Evolutionary conservation across 2,113 vertebrate genomes (phyloP).

Genomic region (Notothenia rossii): DNA sequence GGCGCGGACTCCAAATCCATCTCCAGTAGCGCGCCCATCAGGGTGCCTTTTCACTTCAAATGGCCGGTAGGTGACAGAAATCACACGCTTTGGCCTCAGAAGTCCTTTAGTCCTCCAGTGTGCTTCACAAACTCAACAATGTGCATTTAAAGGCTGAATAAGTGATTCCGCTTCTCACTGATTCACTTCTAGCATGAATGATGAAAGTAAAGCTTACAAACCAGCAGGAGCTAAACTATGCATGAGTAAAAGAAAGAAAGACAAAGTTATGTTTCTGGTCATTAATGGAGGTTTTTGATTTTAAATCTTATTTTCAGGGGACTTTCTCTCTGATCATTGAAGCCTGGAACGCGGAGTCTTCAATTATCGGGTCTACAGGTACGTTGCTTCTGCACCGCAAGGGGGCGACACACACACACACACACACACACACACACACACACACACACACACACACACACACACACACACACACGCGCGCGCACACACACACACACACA

Average conservation of each 20-base stretch:
- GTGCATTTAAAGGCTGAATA: too few relatives aligned
- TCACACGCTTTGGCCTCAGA: not conserved
- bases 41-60: constrained; percentile 87
- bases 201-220: too few relatives aligned
- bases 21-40: constrained; percentile 80
- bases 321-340: constrained; percentile 90
- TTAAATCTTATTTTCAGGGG: constrained; percentile 73
- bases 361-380: constrained; percentile 84
- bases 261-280: not conserved
- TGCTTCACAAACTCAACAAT: too few relatives aligned
- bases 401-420: constrained; percentile 38
- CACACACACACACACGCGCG: too few relatives aligned
- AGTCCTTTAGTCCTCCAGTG: not conserved
- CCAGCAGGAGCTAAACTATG: too few relatives aligned
- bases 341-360: constrained; percentile 86
- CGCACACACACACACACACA: too few relatives aligned
- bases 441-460: too few relatives aligned
- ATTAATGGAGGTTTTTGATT: not conserved
- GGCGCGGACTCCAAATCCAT: constrained; percentile 77
- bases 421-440: too few relatives aligned
- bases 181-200: too few relatives aligned
- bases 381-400: constrained; percentile 44
- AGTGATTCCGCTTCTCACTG: too few relatives aligned
- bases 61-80: constrained; percentile 89
- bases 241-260: too few relatives aligned